These are phyloP conservation scores for Callaeas wilsoni DNA, from an alignment of 2,113 vertebrate genomes.

Conservation along the genomic window DNA sequence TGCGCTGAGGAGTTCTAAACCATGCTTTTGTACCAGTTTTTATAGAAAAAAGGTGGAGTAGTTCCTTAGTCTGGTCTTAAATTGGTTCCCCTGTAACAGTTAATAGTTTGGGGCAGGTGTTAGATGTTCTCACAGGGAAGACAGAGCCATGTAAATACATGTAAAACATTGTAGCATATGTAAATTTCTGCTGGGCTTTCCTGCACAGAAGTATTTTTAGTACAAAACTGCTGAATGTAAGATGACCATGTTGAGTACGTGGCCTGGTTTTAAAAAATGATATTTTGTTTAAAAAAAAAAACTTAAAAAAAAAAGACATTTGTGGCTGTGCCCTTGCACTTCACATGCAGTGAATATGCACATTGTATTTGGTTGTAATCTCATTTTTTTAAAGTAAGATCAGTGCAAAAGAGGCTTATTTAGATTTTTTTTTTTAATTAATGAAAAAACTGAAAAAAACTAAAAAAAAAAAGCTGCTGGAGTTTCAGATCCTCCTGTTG, in stretches of 20 bases:
- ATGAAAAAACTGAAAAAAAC: background rate
- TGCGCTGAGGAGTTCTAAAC: conserved; percentile 22
- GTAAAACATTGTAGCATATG: conserved; percentile 97
- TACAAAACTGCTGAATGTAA: conserved; percentile 94
- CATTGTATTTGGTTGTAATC: conserved; percentile 65
- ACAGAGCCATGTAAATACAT: conserved; percentile 95
- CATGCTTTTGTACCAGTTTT: background rate
- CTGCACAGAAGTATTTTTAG: conserved; percentile 94
- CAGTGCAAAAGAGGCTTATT: conserved; percentile 71
- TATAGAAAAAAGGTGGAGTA: background rate
- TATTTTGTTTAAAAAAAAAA: conserved; percentile 79
- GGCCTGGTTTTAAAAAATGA: conserved; percentile 75
- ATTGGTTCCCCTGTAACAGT: background rate
- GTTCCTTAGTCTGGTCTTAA: background rate
- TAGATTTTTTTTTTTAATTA: conserved; percentile 37
- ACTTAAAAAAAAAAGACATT: background rate
- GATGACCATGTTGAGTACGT: conserved; percentile 74
- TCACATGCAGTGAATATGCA: conserved; percentile 77
- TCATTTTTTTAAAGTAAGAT: conserved; percentile 73
- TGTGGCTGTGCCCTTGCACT: conserved; percentile 77
- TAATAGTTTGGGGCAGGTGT: background rate
- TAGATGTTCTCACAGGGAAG: conserved; percentile 17
- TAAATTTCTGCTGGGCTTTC: conserved; percentile 87
- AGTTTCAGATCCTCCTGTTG: conserved; percentile 17
- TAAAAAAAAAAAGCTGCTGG: background rate